Evolutionary conservation across 2,797 vertebrate species (phyloP).

Genomic region (Atherinosoma microstoma): DNA sequence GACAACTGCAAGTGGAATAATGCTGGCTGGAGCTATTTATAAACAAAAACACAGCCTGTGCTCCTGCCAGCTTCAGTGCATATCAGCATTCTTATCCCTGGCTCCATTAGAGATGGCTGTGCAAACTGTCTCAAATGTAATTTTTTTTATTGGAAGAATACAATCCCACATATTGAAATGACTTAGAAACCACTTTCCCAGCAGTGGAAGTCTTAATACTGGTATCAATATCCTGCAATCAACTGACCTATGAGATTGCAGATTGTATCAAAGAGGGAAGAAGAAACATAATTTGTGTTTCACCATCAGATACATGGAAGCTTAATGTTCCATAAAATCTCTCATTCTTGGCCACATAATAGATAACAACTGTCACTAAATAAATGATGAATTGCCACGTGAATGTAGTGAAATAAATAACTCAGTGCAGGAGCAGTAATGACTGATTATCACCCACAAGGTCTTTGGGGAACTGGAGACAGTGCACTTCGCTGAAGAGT

Average conservation of each 20-base stretch:
- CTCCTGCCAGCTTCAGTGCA: constrained; percentile 71
- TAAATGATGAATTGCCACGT: constrained; percentile 72
- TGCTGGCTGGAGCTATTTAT: constrained; percentile 84
- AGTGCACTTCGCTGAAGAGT: constrained; percentile 50
- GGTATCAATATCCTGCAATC: constrained; percentile 74
- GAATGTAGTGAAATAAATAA: constrained; percentile 70
- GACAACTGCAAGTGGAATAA: constrained; percentile 82
- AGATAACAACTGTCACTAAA: constrained; percentile 79
- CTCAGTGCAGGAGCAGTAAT: constrained; percentile 51
- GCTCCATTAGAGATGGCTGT: constrained; percentile 67
- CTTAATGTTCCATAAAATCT: constrained; percentile 81
- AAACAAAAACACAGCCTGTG: constrained; percentile 80
- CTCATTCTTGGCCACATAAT: constrained; percentile 76
- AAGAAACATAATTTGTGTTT: constrained; percentile 51
- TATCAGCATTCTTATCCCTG: constrained; percentile 77
- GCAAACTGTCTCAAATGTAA: constrained; percentile 65
- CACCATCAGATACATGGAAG: constrained; percentile 57
- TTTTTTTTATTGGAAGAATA: constrained; percentile 65
- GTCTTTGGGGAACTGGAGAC: constrained; percentile 61
- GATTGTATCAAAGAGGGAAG: constrained; percentile 47
- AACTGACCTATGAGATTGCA: constrained; percentile 59
- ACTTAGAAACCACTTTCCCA: constrained; percentile 56
- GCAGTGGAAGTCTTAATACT: constrained; percentile 55
- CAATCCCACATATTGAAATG: constrained; percentile 63
- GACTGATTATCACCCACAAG: constrained; percentile 68